A percentile compares a stretch with the other conserved stretches of the same genome.
These are phyloP conservation scores for Theodoxus fluviatilis DNA, from an alignment of 2,888 invertebrate species.

Conservation along the genomic window DNA sequence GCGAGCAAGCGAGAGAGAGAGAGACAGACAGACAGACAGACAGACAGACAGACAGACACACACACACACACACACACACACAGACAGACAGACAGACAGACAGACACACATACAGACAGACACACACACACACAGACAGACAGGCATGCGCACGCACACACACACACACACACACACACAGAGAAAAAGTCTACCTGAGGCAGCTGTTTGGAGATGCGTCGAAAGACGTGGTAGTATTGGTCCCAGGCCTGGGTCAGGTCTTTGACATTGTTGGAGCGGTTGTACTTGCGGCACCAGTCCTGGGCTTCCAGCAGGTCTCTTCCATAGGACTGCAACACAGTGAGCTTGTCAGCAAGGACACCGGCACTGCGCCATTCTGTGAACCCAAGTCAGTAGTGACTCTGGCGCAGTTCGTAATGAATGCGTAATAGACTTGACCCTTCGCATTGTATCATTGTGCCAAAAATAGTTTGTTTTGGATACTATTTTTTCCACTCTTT, in stretches of 20 bases:
- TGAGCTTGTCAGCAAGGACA: too few species aligned
- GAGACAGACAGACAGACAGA: not conserved
- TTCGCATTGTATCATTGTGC: too few species aligned
- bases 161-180: not conserved
- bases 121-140: not conserved
- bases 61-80: not conserved
- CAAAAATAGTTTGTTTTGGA: too few species aligned
- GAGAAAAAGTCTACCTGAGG: constrained; percentile 69
- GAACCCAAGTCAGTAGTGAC: too few species aligned
- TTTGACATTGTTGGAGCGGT: constrained; percentile 82
- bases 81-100: not conserved
- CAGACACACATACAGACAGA: not conserved
- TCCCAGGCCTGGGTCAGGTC: constrained; percentile 99
- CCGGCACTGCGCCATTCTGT: too few species aligned
- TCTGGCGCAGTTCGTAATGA: too few species aligned
- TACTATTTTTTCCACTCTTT: too few species aligned
- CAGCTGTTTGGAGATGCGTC: constrained; percentile 92
- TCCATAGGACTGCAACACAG: constrained; percentile 78
- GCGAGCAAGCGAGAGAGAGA: not conserved
- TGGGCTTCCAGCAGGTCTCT: constrained; percentile 92
- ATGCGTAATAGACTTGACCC: too few species aligned
- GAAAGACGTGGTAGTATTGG: constrained; percentile 97
- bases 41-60: not conserved
- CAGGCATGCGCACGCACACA: not conserved
- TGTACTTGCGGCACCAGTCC: constrained; percentile 92